phyloP scores from a whole-genome alignment of 2,113 vertebrate genomes.

The zebrafish (Danio rerio) region GRCz12tu NC_133180.1:72397001-72397500 shows the following conservation, averaged over 20 bases:
- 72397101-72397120: no score
- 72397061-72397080: conserved; percentile 85
- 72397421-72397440: no score
- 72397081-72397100: conserved; percentile 25
- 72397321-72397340: conserved; percentile 87
- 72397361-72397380: neutral
- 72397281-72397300: conserved; percentile 85
- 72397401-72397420: no score
- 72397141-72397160: no score
- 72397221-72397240: conserved; percentile 86
- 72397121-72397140: no score
- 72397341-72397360: conserved; percentile 83
- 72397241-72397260: conserved; percentile 84
- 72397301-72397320: conserved; percentile 91
- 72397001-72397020: conserved; percentile 91
- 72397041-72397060: conserved; percentile 81
- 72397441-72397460: no score
- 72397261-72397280: conserved; percentile 76
- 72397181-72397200: conserved; percentile 87
- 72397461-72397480: no score
- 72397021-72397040: conserved; percentile 87
- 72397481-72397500: no score
- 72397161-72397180: conserved; percentile 73
- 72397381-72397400: neutral
- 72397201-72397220: conserved; percentile 87